These are phyloP conservation scores for Phorcus lineatus DNA, from an alignment of 2,888 invertebrate species.

Conservation along the genomic window DNA sequence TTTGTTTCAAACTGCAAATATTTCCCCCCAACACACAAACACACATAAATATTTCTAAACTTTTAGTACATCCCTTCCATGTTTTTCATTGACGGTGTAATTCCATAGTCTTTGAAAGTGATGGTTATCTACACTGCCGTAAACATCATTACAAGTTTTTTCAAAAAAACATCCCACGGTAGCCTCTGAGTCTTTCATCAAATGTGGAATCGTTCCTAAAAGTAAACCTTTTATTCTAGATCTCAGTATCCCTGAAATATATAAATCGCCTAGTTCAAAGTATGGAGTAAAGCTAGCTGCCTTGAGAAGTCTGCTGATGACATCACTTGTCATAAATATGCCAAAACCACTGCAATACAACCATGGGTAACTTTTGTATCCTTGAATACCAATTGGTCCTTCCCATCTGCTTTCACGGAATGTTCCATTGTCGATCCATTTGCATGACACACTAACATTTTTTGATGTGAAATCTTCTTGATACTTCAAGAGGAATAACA, in stretches of 20 bases:
- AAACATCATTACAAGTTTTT: too few relatives aligned
- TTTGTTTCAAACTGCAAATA: too few relatives aligned
- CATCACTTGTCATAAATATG: slow-evolving; percentile 47
- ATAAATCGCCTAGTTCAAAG: slow-evolving; percentile 67
- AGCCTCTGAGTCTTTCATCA: too few relatives aligned
- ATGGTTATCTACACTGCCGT: too few relatives aligned
- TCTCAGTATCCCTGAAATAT: slow-evolving; percentile 56
- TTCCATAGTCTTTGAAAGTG: too few relatives aligned
- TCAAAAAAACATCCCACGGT: too few relatives aligned
- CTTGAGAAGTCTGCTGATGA: slow-evolving; percentile 50
- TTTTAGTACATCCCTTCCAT: too few relatives aligned
- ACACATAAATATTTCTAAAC: too few relatives aligned
- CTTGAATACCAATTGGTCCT: slow-evolving; percentile 34
- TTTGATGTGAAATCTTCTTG: slow-evolving; percentile 27
- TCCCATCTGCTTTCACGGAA: slow-evolving; percentile 31
- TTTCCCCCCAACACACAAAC: too few relatives aligned
- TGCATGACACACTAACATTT: slow-evolving; percentile 35
- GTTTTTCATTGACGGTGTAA: too few relatives aligned
- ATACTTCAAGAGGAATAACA: slow-evolving; percentile 35
- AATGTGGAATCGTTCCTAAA: neutral
- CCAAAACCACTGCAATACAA: slow-evolving; percentile 61
- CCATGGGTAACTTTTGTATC: slow-evolving; percentile 40
- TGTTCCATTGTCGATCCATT: too few relatives aligned
- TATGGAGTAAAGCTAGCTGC: slow-evolving; percentile 47
- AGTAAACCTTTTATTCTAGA: slow-evolving; percentile 39